Conservation (phyloP, 2,797 vertebrate species). For the Champsocephalus gunnari region DNA sequence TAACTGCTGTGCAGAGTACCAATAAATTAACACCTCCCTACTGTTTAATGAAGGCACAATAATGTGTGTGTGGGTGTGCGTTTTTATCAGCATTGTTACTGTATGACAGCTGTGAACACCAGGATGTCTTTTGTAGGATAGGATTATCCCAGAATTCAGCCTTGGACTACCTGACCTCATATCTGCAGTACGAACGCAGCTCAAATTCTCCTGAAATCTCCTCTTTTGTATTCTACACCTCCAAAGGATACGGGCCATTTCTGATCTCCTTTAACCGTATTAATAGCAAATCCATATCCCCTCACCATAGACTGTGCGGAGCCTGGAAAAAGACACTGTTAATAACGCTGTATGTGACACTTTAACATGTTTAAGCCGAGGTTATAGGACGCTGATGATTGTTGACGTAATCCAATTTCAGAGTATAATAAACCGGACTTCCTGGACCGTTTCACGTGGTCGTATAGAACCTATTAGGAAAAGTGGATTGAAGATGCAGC, state of each 20-base stretch:
- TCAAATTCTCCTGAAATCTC: not conserved
- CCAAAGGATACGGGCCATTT: constrained; percentile 16
- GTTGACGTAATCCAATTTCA: not conserved
- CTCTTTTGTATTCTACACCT: not conserved
- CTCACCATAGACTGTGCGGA: not conserved
- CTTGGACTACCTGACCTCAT: constrained; percentile 21
- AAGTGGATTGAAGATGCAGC: not conserved
- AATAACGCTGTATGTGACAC: not conserved
- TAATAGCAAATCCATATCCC: constrained; percentile 32
- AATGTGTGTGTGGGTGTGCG: constrained; percentile 1
- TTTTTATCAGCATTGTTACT: constrained; percentile 11
- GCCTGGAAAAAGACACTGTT: not conserved
- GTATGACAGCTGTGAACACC: constrained; percentile 27
- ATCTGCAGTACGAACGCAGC: not conserved
- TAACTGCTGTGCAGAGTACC: constrained; percentile 39
- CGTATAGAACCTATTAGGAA: not conserved
- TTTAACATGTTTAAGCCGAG: not conserved
- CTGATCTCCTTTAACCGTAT: constrained; percentile 22
- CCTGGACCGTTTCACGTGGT: not conserved
- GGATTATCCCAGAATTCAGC: constrained; percentile 18
- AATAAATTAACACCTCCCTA: constrained; percentile 47
- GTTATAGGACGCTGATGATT: not conserved
- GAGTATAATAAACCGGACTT: not conserved
- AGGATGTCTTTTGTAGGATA: constrained; percentile 3
- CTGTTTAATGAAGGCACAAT: constrained; percentile 38